Evolutionary conservation across 1,140 invertebrate species (phyloP), one percentile per base, ranked within the genome.

Genomic region (Mya arenaria): DNA sequence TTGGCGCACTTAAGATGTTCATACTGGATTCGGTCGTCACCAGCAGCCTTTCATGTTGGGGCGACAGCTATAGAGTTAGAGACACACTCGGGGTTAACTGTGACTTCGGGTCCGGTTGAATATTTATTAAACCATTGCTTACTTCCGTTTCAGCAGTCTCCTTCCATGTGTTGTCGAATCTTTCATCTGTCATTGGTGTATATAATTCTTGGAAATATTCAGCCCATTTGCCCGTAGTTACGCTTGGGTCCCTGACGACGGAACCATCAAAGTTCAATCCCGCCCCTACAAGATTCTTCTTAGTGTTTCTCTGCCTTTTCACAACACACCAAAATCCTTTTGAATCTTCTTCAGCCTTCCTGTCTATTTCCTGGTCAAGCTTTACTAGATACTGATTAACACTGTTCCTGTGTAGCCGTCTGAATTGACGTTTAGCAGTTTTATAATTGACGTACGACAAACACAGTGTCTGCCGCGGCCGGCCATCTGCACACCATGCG

Each of bases 171-270:
- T 71, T 32, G 23, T 52, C n/a, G n/a, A n/a, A n/a, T n/a, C n/a
- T n/a, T n/a, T n/a, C 41, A 55, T 52, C 36, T 32, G 15, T 55
- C 1, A 15, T 10, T 30, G 17, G 44, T 13, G 23, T 28, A 32
- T 71, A 71, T 32, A 48, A 71, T n/a, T 48, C 48, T 28, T 28
- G 36, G 15, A 68, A 71, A 32, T 71, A 71, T 19, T 55, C 10
- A 32, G 30, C 25, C 68, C 68, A 71, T 5, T 44, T 55, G 19
- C 37, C 30, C 39, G 52, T 37, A 37, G 39, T 73, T 25, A 25
- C 5, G 55, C 25, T 34, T 36, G 52, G 52, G 36, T 73, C 55
- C 10, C 68, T 52, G 17, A 72, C 52, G 0, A 17, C 32, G 30
- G 10, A 13, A 13, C 44, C 68, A 72, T 72, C 48, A 56, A 72